Conservation (phyloP, 2,113 vertebrate genomes). For the Chamaea fasciata region DNA sequence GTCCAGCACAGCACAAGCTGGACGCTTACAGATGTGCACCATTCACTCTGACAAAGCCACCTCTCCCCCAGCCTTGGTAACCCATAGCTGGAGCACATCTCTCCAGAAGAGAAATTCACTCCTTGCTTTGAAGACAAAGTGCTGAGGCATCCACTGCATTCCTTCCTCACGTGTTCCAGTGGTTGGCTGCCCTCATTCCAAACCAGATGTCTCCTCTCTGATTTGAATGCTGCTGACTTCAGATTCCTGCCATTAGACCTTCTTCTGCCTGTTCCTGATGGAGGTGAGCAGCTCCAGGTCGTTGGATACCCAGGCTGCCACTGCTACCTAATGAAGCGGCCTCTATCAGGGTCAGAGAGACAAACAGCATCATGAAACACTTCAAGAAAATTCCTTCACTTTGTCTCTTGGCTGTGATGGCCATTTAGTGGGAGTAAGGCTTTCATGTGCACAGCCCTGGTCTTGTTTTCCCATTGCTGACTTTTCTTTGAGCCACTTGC, state of each 20-base stretch:
- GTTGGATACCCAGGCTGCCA: not conserved
- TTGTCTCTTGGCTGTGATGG: not conserved
- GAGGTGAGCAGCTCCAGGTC: not conserved
- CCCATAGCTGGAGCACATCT: accelerated
- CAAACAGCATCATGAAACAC: not conserved
- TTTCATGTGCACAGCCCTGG: not conserved
- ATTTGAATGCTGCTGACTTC: not conserved
- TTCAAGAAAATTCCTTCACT: not conserved
- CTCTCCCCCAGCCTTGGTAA: not conserved
- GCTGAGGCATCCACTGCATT: not conserved
- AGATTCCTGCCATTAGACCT: not conserved
- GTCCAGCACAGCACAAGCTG: not conserved
- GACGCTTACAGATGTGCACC: not conserved
- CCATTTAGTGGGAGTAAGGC: not conserved
- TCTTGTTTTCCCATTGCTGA: not conserved
- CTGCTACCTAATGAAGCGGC: not conserved
- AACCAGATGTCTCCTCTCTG: slow-evolving; percentile 10
- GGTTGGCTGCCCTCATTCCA: not conserved
- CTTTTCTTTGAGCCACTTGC: not conserved
- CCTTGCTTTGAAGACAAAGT: not conserved
- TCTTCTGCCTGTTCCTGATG: not conserved
- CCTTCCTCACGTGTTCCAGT: not conserved
- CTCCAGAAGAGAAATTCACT: not conserved
- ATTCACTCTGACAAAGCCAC: not conserved
- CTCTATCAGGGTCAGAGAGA: not conserved